Evolutionary conservation across 2,797 vertebrate genomes (phyloP).

Genomic region (Brachymystax lenok): DNA sequence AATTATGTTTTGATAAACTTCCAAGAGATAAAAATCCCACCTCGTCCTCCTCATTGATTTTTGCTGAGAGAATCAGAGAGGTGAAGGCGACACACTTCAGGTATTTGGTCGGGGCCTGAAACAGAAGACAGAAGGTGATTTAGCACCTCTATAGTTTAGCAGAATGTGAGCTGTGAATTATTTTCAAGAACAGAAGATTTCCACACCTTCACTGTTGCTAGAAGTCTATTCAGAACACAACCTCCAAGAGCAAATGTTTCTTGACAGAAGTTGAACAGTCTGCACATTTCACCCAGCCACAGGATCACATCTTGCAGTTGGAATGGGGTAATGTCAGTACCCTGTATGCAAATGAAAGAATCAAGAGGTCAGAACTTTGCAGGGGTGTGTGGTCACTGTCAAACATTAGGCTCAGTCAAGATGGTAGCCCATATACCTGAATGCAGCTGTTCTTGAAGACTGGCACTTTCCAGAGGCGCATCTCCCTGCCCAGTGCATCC

Average conservation of each 20-base stretch:
- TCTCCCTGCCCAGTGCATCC: constrained; percentile 73
- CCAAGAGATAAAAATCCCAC: constrained; percentile 42
- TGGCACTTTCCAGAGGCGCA: constrained; percentile 76
- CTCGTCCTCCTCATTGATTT: constrained; percentile 85
- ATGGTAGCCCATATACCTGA: constrained; percentile 62
- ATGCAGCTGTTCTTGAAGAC: constrained; percentile 71
- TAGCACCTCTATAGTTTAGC: neutral
- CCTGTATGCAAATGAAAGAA: constrained; percentile 60
- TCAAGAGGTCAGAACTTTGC: neutral
- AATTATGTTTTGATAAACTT: neutral
- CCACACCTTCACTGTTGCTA: constrained; percentile 76
- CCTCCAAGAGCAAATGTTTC: constrained; percentile 76
- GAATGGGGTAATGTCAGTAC: constrained; percentile 71
- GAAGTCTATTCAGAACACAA: constrained; percentile 72
- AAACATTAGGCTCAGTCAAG: neutral
- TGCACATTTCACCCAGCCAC: constrained; percentile 74
- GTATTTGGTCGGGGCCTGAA: constrained; percentile 79
- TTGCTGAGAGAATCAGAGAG: constrained; percentile 82
- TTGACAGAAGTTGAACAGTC: constrained; percentile 72
- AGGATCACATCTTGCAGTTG: constrained; percentile 72
- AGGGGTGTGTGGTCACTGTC: neutral
- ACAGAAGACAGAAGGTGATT: neutral
- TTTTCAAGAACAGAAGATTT: neutral
- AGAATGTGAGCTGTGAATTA: neutral
- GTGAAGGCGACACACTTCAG: constrained; percentile 78